phyloP scores from a whole-genome alignment of 2,888 invertebrate genomes.

The Athripsodes cinereus region DNA sequence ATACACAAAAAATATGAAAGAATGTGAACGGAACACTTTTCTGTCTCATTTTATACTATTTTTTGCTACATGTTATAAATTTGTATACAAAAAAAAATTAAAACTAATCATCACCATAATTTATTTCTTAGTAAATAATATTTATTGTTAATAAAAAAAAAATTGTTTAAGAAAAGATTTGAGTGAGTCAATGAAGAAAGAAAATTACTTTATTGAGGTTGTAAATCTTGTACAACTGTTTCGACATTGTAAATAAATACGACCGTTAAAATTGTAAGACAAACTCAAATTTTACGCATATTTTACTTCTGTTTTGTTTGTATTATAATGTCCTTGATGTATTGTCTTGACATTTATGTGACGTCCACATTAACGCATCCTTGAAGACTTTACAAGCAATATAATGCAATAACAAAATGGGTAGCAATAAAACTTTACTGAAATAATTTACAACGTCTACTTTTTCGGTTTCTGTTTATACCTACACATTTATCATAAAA shows the following conservation, averaged over 20 bases:
- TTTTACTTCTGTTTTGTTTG: conserved; percentile 7
- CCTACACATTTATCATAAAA: no score
- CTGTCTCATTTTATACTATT: no score
- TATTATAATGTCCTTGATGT: conserved; percentile 10
- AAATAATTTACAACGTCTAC: conserved; percentile 20
- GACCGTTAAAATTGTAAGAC: conserved; percentile 8
- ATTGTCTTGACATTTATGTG: conserved; percentile 18
- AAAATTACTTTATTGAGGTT: background rate
- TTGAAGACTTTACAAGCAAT: conserved; percentile 20
- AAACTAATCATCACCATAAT: background rate
- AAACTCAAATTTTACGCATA: conserved; percentile 5
- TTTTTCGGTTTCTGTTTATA: conserved; percentile 6
- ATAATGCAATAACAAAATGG: conserved; percentile 10
- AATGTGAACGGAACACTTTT: no score
- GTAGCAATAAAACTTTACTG: conserved; percentile 25
- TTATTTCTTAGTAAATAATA: background rate
- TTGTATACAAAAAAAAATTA: no score
- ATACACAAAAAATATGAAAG: no score
- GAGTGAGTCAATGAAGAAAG: background rate
- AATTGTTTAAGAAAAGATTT: background rate
- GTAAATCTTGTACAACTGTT: background rate
- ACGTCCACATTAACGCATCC: conserved; percentile 19
- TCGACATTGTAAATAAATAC: background rate
- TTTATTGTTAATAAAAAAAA: background rate
- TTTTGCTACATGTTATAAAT: no score